Base-by-base conservation (phyloP, 1,140 invertebrate genomes). In the Anthonomus grandis region DNA sequence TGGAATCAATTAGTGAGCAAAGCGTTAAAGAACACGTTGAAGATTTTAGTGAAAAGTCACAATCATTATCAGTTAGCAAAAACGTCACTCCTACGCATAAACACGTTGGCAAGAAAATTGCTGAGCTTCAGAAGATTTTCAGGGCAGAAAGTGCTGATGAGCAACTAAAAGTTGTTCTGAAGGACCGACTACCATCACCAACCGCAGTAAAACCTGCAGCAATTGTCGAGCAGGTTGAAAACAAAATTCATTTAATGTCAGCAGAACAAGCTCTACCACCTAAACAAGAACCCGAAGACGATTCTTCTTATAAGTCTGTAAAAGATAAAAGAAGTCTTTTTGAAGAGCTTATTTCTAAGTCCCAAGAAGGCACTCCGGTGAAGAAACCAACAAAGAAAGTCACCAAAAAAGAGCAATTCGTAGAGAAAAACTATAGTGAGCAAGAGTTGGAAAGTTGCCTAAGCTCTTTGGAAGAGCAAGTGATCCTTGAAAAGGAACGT, bases 321-420 rank as follows among this genome's bases (percentile, higher is more conserved):
- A 78, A 77, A 71, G 78, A 81, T 62, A 73, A 78, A 4, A 78
- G 79, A 73, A 71, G 76, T 25, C 78, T 80, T 66, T 81, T 80
- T 55, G 79, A 79, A 57, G 78, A 81, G 66, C 44, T 73, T 22
- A 70, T 69, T 21, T 68, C 63, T 4, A 69, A 63, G 62, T 67
- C 70, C 0, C 59, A 57, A 17, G 70, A 71, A 59, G 46, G 50
- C 6, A 68, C 64, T 0, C 64, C 68, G 10, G 41, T 55, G 18
- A 71, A 66, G 55, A 64, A 64, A 42, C 21, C 34, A 15, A 27
- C 13, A 18, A 36, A 10, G 4, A 47, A 61, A 50, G n/a, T n/a
- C n/a, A 12, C 27, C 23, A 49, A 56, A 38, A 63, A 52, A 36
- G 19, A 53, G 17, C 12, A 22, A 12, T 47, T 48, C 18, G 18